Evolutionary conservation across 2,888 invertebrate species (phyloP), one percentile per base, ranked within the genome.

Genomic region (Xanthorhoe spadicearia): DNA sequence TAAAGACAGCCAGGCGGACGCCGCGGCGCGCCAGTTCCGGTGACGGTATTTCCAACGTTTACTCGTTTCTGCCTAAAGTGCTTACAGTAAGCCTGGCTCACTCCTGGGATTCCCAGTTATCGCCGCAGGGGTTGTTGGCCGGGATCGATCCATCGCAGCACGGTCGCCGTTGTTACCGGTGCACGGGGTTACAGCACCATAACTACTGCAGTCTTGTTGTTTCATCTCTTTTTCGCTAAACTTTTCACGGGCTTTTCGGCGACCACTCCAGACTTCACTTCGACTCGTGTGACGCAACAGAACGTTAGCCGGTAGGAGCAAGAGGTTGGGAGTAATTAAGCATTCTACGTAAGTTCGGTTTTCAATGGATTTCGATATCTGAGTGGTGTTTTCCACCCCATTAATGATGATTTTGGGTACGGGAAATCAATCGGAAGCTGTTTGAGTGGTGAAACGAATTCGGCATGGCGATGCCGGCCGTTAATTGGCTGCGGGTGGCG

Each of bases 401-500:
- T 76, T 73, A 72, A 75, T 76, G 77, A 79, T 74, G 79, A 81
- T 85, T 86, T 83, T 75, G 77, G 79, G 82, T 81, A 83, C 82
- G 81, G 87, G 85, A 90, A 92, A 92, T 92, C 90, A 91, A 90
- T 92, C 92, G 90, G 90, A 92, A 92, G 90, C 87, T 87, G 87
- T 88, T 86, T 81, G 79, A 92, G 87, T 88, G 86, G 86, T 79
- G 91, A 90, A 92, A 91, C 87, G 90, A 92, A 91, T 88, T 91
- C 87, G 88, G 82, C 87, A 85, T 90, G 87, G 88, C 83, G 83
- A 87, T 90, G 90, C 90, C 83, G 87, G 83, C 88, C 87, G 92
- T 90, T 92, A 92, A 92, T 92, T 92, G 92, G 91, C 90, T 92
- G 92, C 92, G 92, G 92, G 92, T 87, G 92, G 91, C 85, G 92